Conservation (phyloP, 2,888 invertebrate species). For the Bombyx huttoni region DNA sequence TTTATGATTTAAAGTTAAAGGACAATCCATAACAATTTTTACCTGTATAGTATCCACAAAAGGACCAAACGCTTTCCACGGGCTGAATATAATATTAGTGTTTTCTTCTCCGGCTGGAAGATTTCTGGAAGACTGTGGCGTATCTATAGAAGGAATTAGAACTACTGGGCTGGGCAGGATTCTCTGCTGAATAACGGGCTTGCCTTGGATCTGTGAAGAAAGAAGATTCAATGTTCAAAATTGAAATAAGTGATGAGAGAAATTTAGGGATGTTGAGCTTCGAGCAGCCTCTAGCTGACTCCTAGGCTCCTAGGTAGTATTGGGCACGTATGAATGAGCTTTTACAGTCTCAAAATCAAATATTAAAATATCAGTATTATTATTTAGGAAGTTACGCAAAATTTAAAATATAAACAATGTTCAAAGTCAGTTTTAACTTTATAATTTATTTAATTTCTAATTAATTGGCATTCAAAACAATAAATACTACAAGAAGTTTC, state of each 20-base stretch:
- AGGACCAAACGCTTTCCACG: slow-evolving; percentile 65
- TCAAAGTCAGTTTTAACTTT: not conserved
- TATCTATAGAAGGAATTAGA: slow-evolving; percentile 31
- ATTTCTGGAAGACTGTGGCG: slow-evolving; percentile 32
- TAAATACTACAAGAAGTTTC: too few species aligned
- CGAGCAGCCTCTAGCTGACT: too few species aligned
- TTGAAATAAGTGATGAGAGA: too few species aligned
- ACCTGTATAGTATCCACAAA: slow-evolving; percentile 64
- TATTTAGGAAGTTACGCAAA: not conserved
- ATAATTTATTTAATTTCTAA: not conserved
- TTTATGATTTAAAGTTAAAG: too few species aligned
- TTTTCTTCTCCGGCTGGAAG: slow-evolving; percentile 49
- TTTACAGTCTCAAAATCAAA: too few species aligned
- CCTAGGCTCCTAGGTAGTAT: too few species aligned
- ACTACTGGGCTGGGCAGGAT: slow-evolving; percentile 60
- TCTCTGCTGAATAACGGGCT: slow-evolving; percentile 59
- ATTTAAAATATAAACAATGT: not conserved
- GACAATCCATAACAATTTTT: slow-evolving; percentile 1
- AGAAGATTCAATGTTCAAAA: not conserved
- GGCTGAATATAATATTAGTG: slow-evolving; percentile 63
- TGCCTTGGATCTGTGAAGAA: slow-evolving; percentile 51
- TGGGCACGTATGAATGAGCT: too few species aligned
- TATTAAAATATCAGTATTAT: too few species aligned
- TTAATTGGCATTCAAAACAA: not conserved
- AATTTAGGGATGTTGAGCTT: too few species aligned